Percentiles rank a stretch among this genome's conserved stretches.
Conservation (phyloP, 2,113 vertebrate genomes). For the Corythornis vintsioides region DNA sequence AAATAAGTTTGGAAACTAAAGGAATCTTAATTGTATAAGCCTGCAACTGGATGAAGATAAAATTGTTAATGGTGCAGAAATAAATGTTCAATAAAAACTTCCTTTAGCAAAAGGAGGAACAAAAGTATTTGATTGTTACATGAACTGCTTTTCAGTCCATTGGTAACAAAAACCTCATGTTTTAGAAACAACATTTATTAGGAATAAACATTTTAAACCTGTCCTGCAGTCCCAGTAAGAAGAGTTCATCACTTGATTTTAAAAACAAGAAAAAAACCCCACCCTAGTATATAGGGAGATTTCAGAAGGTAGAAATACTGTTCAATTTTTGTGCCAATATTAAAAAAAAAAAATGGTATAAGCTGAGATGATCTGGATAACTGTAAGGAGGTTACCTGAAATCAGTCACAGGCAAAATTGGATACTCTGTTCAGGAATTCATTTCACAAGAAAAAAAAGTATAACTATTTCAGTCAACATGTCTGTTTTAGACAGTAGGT, state of each 20-base stretch:
- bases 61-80: constrained; percentile 1
- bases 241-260: background rate
- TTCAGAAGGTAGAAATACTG: background rate
- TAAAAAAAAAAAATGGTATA: background rate
- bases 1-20: background rate
- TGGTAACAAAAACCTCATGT: background rate
- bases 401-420: background rate
- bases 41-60: background rate
- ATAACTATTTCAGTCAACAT: background rate
- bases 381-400: background rate
- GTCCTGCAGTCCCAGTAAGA: background rate
- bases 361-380: background rate
- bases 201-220: background rate
- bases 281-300: background rate
- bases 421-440: background rate
- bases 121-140: background rate
- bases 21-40: background rate
- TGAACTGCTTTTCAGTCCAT: background rate
- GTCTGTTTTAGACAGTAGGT: background rate
- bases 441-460: background rate
- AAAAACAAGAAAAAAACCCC: background rate
- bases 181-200: background rate
- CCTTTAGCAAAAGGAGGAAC: background rate
- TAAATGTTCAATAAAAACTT: background rate
- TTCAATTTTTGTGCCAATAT: background rate